These are phyloP conservation scores for Drosophila arawakana DNA, from an alignment of 1,140 invertebrate species.

Conservation along the genomic window DNA sequence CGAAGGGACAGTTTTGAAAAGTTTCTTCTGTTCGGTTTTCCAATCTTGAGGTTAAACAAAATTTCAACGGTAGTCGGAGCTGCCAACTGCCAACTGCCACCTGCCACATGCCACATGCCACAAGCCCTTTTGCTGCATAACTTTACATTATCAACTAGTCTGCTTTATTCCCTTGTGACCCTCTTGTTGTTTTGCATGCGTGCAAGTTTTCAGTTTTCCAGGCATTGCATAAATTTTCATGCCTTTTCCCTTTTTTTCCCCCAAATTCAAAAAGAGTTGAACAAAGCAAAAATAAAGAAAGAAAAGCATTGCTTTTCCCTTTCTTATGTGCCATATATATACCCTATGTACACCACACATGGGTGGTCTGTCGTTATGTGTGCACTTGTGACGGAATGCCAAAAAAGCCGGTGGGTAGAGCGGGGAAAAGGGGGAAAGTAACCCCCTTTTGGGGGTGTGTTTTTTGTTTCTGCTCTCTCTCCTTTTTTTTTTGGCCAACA, in stretches of 20 bases:
- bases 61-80: background rate
- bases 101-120: slow-evolving; percentile 38
- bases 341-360: background rate
- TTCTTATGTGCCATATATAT: slow-evolving; percentile 6
- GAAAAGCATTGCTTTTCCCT: slow-evolving; percentile 11
- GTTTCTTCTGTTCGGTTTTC: slow-evolving; percentile 22
- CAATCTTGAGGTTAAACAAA: slow-evolving; percentile 29
- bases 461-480: slow-evolving; percentile 27
- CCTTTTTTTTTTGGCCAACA: slow-evolving; percentile 49
- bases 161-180: background rate
- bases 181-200: slow-evolving; percentile 39
- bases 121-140: slow-evolving; percentile 25
- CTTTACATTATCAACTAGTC: slow-evolving; percentile 45
- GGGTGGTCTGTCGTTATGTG: slow-evolving; percentile 1
- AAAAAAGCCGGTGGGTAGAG: slow-evolving; percentile 21
- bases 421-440: too few species aligned
- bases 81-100: slow-evolving; percentile 14
- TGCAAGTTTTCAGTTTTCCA: slow-evolving; percentile 67
- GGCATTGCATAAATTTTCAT: slow-evolving; percentile 62
- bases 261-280: slow-evolving; percentile 7
- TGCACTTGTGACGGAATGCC: slow-evolving; percentile 53
- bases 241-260: slow-evolving; percentile 51
- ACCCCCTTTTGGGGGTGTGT: background rate
- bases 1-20: slow-evolving; percentile 19
- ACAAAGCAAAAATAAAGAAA: slow-evolving; percentile 1